Base-by-base conservation (phyloP, 1,140 invertebrate genomes). In the Papilio aristodemus region DNA sequence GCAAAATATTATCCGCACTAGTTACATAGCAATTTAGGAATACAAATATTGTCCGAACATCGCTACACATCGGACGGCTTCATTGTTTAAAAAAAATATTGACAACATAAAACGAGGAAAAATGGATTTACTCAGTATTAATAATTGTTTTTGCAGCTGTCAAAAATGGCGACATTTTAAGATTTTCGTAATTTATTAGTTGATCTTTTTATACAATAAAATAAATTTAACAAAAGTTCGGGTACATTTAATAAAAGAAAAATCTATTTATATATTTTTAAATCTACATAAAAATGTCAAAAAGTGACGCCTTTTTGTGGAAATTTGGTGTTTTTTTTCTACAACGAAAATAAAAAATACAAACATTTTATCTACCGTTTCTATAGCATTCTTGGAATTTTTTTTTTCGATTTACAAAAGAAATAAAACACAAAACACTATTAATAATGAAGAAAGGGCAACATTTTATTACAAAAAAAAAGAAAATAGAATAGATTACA, bases 401-500 rank as follows among this genome's bases (percentile, higher is more conserved):
- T 7, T 17, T 46, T 46, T 17, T 36, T 59, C 11, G 27, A 36
- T 59, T 36, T 27, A 36, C 10, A 57, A 57, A 22, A 27, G 6
- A 57, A 13, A 57, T 9, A 57, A 62, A 70, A 57, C 68, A 27
- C 69, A 62, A 60, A 71, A 67, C 59, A 59, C 57, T 63, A 59
- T 67, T 66, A 54, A 13, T 54, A 67, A 4, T 64, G 27, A 39
- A 41, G 39, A 64, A 41, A 57, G 41, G 60, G 67, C 60, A 58
- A 69, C 50, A 59, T 50, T 54, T 50, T 38, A 13, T 70, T 46
- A 54, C 71, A 72, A 54, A 72, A 70, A 46, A 69, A 14, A 69
- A 69, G 50, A 59, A 67, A 62, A 71, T 41, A 66, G 54, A 58
- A 70, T 67, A 74, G 72, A 77, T 74, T 71, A 76, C 74, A 73